Evolutionary conservation across 2,888 invertebrate genomes (phyloP).

Genomic region (Diarsia rubi): DNA sequence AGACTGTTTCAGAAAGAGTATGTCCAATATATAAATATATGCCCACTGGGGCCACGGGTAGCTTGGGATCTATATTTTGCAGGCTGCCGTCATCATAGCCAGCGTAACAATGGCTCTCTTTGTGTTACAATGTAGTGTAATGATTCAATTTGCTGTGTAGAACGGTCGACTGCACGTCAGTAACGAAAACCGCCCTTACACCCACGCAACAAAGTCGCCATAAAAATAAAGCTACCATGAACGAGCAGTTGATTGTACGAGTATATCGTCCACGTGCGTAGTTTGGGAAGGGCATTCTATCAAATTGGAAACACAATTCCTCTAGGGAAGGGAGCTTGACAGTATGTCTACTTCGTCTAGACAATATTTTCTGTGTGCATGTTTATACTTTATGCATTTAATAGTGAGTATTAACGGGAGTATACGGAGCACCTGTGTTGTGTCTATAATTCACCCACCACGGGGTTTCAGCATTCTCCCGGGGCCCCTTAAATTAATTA

Average conservation of each 20-base stretch:
- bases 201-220: not conserved
- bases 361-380: slow-evolving; percentile 36
- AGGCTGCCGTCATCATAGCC: not conserved
- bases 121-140: slow-evolving; percentile 21
- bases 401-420: slow-evolving; percentile 32
- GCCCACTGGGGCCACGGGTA: not conserved
- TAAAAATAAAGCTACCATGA: not conserved
- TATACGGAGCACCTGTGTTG: slow-evolving; percentile 27
- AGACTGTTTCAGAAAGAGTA: not conserved
- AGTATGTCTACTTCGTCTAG: slow-evolving; percentile 41
- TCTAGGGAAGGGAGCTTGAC: slow-evolving; percentile 23
- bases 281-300: slow-evolving; percentile 40
- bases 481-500: slow-evolving; percentile 78
- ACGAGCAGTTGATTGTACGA: slow-evolving; percentile 16
- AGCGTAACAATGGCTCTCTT: slow-evolving; percentile 7
- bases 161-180: not conserved
- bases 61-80: slow-evolving; percentile 1
- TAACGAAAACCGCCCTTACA: not conserved
- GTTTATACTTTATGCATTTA: slow-evolving; percentile 42
- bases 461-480: slow-evolving; percentile 65
- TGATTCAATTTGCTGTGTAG: slow-evolving; percentile 26
- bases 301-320: slow-evolving; percentile 37
- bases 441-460: slow-evolving; percentile 57
- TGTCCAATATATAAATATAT: slow-evolving; percentile 1
- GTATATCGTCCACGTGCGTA: slow-evolving; percentile 14